Evolutionary conservation across 2,797 vertebrate genomes (phyloP), one percentile per base, ranked within the genome.

Genomic region (Spinus pinus): DNA sequence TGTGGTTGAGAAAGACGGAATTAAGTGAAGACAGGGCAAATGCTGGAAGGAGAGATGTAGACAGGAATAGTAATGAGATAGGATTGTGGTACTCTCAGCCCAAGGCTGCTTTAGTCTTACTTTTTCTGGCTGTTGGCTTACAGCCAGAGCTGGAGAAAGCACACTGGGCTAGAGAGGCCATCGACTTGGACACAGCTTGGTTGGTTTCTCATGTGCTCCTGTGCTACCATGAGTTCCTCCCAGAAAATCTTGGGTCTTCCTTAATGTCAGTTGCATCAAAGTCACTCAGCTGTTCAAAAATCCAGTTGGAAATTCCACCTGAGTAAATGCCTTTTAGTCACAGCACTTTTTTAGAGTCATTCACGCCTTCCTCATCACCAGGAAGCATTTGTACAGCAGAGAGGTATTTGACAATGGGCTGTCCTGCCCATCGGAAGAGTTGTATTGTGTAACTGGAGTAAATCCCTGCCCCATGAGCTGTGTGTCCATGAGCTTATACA

Each of bases 371-470:
- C 72, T 89, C 87, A 85, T 96, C 69, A 93, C 57, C 82, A 94
- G 94, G 91, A 95, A 96, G 72, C 65, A 22, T 91, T 94, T 89
- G 85, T 74, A 44, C 37, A 44, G 69, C 70, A 39, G 46, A 41
- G 60, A 90, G 50, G 54, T 90, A 93, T 95, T 94, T 94, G 91
- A 86, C 88, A 94, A 74, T 81, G 72, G 54, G 82, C 75, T 88
- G 75, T 41, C 50, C 75, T 94, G 84, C 85, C 53, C 50, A 56
- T 57, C 0, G 0, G 53, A 61, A 83, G 89, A 86, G 65, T 60
- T 83, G 6, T 21, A 37, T 96, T 96, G 94, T 54, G 72, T 62
- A 96, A 96, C 72, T 65, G 23, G 60, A 81, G 35, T 86, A 83
- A 71, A 90, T 94, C 70, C 80, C 73, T 93, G 73, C 73, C 65